Base-by-base conservation (phyloP, 2,113 vertebrate species). In the Balaeniceps rex region DNA sequence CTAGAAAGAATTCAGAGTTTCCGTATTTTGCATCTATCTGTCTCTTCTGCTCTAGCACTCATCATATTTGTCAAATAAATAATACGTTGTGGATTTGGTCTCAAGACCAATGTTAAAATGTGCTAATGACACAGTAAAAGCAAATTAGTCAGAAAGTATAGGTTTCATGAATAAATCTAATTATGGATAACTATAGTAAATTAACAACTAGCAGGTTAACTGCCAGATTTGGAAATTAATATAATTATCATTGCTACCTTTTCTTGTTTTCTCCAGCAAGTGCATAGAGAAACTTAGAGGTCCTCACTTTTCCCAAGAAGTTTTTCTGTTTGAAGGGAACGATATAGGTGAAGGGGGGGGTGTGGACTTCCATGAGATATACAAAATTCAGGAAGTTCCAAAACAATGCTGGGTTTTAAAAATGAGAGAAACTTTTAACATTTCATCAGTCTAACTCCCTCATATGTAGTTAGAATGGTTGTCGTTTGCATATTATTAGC, bases 311-410 rank as follows among this genome's bases (percentile, higher is more conserved):
- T 77, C 18, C 38, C 26, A 31, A 55, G 1, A 76, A 36, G 15
- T 33, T 82, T 52, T 79, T 55, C 34, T 75, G 4, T 79, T 75
- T 49, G 22, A 76, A 60, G 6, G 5, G n/a, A 88, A 42, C 58
- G 13, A 6, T 36, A 15, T 3, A 6, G 14, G 14, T 60, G 25
- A 68, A 83, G 21, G 4, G 1, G 0, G 2, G 6, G 1, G 2
- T 3, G 10, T 51, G 36, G 21, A 51, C 25, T 46, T 93, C 19
- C 15, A 14, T 14, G 29, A 55, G 12, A 17, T 21, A 15, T 34
- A 47, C 31, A 86, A 44, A 64, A 52, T 33, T 60, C 18, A 46
- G 19, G 4, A 91, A 33, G 14, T 74, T 61, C 40, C 36, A 65
- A 55, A 94, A 46, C 7, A 81, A 31, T n/a, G 9, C 8, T 79